These are phyloP conservation scores for Bos javanicus DNA, from an alignment of 2,113 vertebrate genomes.

Conservation along the genomic window DNA sequence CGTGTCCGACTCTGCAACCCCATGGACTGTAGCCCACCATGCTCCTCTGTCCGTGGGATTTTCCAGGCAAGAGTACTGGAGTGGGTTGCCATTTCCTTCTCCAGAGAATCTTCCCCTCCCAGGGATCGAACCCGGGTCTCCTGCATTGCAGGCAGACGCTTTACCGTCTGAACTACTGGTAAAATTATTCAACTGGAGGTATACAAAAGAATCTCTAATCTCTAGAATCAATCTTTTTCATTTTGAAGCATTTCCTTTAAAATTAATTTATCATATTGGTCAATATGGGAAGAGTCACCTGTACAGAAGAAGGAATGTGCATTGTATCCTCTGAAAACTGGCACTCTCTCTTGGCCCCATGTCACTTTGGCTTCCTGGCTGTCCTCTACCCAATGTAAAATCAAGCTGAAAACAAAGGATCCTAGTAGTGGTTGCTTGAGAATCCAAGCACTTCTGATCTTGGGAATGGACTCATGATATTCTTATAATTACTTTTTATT, in stretches of 20 bases:
- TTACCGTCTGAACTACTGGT: not conserved
- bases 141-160: not conserved
- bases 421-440: not conserved
- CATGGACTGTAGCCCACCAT: not conserved
- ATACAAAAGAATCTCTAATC: not conserved
- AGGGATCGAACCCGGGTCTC: not conserved
- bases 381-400: not conserved
- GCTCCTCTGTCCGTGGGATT: not conserved
- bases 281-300: not conserved
- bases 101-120: not conserved
- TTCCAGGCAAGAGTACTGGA: not conserved
- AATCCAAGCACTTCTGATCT: not conserved
- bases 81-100: not conserved
- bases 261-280: not conserved
- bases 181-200: not conserved
- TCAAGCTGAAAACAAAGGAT: not conserved
- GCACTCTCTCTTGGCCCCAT: not conserved
- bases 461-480: not conserved
- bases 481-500: not conserved
- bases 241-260: not conserved
- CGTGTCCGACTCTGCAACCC: accelerated
- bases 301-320: not conserved
- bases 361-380: not conserved
- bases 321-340: not conserved
- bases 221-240: not conserved